These are phyloP conservation scores for Diplodus puntazzo DNA, from an alignment of 2,797 vertebrate species.

Conservation along the genomic window DNA sequence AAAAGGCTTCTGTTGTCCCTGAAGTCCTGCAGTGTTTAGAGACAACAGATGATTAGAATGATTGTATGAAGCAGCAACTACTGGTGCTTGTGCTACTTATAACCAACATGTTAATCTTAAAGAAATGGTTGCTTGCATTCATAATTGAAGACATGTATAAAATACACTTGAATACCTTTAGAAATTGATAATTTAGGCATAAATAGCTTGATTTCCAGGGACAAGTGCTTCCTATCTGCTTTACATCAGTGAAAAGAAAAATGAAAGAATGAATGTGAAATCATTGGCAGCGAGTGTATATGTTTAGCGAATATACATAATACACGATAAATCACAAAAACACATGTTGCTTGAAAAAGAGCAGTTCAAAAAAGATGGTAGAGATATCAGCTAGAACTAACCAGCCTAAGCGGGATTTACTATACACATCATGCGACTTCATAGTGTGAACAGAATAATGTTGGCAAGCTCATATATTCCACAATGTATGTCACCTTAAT, in stretches of 20 bases:
- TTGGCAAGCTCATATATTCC: background rate
- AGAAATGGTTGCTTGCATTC: background rate
- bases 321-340: background rate
- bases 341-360: constrained; percentile 10
- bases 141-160: background rate
- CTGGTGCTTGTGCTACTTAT: background rate
- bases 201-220: background rate
- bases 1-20: background rate
- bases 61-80: background rate
- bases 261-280: background rate
- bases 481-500: background rate
- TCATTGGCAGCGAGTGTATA: background rate
- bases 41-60: background rate
- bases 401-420: background rate
- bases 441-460: background rate
- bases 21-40: too few species aligned
- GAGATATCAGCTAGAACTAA: background rate
- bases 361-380: background rate
- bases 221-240: background rate
- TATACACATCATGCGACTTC: too few species aligned
- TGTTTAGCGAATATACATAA: background rate
- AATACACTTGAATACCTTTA: too few species aligned
- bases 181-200: background rate
- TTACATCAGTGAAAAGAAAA: background rate
- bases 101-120: background rate